These are phyloP conservation scores for Brachycybe producta DNA, from an alignment of 2,888 invertebrate genomes.

Conservation along the genomic window DNA sequence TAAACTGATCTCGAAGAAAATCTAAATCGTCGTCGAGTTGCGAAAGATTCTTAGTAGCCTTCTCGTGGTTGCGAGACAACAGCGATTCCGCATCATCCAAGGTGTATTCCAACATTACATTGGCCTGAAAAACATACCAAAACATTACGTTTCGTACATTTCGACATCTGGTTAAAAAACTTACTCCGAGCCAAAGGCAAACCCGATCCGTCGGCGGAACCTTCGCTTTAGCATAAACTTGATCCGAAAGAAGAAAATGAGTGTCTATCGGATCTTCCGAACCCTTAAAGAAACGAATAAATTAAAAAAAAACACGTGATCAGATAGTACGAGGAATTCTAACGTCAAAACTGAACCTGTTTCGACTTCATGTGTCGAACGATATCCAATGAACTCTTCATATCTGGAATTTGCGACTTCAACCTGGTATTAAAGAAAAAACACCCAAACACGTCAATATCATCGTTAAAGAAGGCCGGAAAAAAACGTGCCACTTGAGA, in stretches of 20 bases:
- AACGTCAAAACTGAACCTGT: constrained; percentile 42
- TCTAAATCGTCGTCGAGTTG: constrained; percentile 86
- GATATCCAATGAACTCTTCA: constrained; percentile 80
- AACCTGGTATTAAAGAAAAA: constrained; percentile 42
- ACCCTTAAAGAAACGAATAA: constrained; percentile 39
- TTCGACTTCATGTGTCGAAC: constrained; percentile 73
- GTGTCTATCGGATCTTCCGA: constrained; percentile 56
- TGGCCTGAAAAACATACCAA: constrained; percentile 45
- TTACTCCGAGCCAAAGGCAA: constrained; percentile 48
- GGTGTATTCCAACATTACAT: constrained; percentile 94
- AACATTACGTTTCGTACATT: background rate
- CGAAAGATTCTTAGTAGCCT: constrained; percentile 67
- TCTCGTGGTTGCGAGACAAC: constrained; percentile 64
- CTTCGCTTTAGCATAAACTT: constrained; percentile 71
- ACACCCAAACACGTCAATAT: too few species aligned
- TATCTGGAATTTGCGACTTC: constrained; percentile 85
- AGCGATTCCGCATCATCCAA: constrained; percentile 78
- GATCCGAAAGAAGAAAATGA: constrained; percentile 82
- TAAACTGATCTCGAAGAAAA: constrained; percentile 90
- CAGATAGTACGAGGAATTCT: too few species aligned
- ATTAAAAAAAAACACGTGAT: too few species aligned
- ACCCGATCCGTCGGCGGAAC: constrained; percentile 83
- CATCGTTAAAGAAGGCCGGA: too few species aligned
- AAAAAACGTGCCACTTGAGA: too few species aligned
- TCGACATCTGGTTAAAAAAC: constrained; percentile 23